Conservation (phyloP, 2,888 invertebrate species). For the Eupeodes latifasciatus region DNA sequence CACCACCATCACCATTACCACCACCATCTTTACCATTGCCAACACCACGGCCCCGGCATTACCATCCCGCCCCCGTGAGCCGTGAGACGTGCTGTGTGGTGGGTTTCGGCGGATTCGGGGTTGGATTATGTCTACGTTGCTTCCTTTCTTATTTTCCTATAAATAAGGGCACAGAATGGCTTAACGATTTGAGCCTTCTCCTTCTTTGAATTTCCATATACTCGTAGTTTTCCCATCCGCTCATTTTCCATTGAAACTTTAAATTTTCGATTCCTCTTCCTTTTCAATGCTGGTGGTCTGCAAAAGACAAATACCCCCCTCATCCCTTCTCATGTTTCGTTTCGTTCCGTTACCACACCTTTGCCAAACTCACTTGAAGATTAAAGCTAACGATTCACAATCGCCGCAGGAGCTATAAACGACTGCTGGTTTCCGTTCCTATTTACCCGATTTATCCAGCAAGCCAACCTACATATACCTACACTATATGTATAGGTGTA, state of each 20-base stretch:
- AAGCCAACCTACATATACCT: not conserved
- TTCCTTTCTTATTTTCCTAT: slow-evolving; percentile 29
- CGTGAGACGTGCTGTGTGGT: not conserved
- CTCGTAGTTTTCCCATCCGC: slow-evolving; percentile 38
- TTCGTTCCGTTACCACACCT: not conserved
- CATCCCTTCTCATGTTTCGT: not conserved
- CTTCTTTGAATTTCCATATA: not conserved
- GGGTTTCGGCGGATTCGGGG: slow-evolving; percentile 42
- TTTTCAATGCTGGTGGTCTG: not conserved
- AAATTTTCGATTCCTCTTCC: slow-evolving; percentile 49
- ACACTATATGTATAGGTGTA: not conserved
- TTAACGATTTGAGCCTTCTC: slow-evolving; percentile 50
- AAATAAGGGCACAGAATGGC: slow-evolving; percentile 62
- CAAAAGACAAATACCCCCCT: not conserved
- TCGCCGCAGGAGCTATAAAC: slow-evolving; percentile 68
- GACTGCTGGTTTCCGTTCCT: slow-evolving; percentile 52
- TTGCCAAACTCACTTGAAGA: slow-evolving; percentile 53
- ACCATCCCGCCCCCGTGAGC: not conserved
- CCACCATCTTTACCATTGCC: not conserved
- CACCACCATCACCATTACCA: not conserved
- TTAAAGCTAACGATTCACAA: slow-evolving; percentile 74
- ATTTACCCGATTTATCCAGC: slow-evolving; percentile 22
- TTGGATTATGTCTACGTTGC: slow-evolving; percentile 52
- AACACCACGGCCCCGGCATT: not conserved
- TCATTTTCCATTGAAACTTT: slow-evolving; percentile 29